These are phyloP conservation scores for Pseudorectes ferrugineus DNA, from an alignment of 2,113 vertebrate species.

Conservation along the genomic window DNA sequence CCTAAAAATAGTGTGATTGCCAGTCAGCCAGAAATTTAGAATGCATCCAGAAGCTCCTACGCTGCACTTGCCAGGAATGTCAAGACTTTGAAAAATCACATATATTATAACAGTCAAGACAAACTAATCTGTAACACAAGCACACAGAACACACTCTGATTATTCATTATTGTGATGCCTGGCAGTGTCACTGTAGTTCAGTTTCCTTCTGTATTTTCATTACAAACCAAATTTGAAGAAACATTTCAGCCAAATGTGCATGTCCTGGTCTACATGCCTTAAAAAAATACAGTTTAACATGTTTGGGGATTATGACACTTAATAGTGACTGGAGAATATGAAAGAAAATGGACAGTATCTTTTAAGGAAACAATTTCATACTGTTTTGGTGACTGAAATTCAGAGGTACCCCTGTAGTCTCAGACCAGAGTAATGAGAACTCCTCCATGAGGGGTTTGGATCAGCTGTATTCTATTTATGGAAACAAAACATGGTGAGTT, in stretches of 20 bases:
- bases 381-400: not conserved
- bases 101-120: constrained; percentile 11
- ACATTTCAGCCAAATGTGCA: not conserved
- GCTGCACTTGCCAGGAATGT: constrained; percentile 42
- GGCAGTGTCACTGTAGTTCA: not conserved
- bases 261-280: not conserved
- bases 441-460: not conserved
- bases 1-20: not conserved
- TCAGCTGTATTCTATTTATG: not conserved
- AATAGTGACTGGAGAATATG: not conserved
- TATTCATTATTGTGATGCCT: not conserved
- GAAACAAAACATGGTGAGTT: not conserved
- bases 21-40: constrained; percentile 21
- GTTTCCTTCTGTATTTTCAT: not conserved
- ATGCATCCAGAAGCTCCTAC: constrained; percentile 41
- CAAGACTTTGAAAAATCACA: constrained; percentile 49
- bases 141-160: not conserved
- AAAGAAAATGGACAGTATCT: not conserved
- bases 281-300: not conserved
- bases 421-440: not conserved
- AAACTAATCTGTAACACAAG: constrained; percentile 24
- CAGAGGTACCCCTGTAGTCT: not conserved
- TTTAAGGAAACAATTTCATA: not conserved
- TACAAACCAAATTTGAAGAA: not conserved
- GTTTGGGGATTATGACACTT: not conserved